A percentile compares a stretch with the other conserved stretches of the same genome.
Conservation (phyloP, 2,797 vertebrate genomes). For the Pseudocheirus occidentalis region DNA sequence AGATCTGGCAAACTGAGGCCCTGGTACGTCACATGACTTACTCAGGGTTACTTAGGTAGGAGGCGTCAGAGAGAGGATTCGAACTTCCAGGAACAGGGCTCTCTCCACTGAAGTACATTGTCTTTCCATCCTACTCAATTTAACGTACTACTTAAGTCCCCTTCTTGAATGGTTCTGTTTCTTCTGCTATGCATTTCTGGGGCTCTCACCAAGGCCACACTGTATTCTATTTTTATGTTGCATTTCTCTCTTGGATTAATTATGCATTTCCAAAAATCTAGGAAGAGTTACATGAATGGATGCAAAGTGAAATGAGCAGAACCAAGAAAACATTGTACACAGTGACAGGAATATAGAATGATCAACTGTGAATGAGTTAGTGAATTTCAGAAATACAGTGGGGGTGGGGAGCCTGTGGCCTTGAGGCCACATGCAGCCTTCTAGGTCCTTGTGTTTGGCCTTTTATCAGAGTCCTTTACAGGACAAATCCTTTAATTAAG, state of each 20-base stretch:
- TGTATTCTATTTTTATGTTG: slow-evolving; percentile 20
- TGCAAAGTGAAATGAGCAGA: neutral
- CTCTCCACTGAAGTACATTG: neutral
- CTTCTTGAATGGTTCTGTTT: slow-evolving; percentile 49
- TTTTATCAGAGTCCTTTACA: too few relatives aligned
- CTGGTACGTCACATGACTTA: neutral
- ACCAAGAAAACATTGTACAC: neutral
- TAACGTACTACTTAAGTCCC: slow-evolving; percentile 37
- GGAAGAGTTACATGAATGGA: neutral
- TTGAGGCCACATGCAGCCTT: too few relatives aligned
- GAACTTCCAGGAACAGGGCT: neutral
- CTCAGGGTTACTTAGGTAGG: neutral
- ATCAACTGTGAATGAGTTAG: neutral
- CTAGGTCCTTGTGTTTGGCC: too few relatives aligned
- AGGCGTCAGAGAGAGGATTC: neutral
- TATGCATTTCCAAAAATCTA: neutral
- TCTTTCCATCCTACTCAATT: neutral
- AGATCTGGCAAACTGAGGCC: neutral
- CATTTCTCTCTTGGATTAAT: slow-evolving; percentile 48
- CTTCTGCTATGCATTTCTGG: neutral
- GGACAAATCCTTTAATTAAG: too few relatives aligned
- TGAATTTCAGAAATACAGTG: neutral
- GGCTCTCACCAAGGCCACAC: neutral
- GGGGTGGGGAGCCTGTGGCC: too few relatives aligned
- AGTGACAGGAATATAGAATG: neutral